Evolutionary conservation across 2,797 vertebrate species (phyloP).

Genomic region (Cryptoprocta ferox): DNA sequence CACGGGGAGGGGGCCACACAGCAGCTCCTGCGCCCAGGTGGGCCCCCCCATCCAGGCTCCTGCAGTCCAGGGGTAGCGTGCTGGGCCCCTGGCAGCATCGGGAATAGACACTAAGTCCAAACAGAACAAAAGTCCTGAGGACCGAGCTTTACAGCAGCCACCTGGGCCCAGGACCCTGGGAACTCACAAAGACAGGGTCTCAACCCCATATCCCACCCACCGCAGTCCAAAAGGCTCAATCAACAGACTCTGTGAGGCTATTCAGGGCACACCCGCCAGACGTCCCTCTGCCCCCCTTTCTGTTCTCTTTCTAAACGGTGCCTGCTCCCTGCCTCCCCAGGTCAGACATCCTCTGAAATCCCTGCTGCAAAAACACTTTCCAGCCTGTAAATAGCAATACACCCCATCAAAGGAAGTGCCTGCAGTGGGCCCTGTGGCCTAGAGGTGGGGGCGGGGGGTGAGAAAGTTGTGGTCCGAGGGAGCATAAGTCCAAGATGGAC

Average conservation of each 20-base stretch:
- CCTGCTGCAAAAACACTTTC: neutral
- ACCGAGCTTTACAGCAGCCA: neutral
- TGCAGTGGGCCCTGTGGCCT: no score
- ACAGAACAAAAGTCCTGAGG: no score
- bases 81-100: no score
- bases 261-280: neutral
- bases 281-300: no score
- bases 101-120: neutral
- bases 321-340: neutral
- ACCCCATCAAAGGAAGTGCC: neutral
- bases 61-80: accelerated
- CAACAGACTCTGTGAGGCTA: neutral
- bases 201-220: no score
- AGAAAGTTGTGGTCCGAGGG: neutral
- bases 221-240: neutral
- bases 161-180: neutral
- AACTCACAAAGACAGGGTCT: neutral
- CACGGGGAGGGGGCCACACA: neutral
- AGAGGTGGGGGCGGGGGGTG: neutral
- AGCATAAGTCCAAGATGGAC: neutral
- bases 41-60: neutral
- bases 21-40: neutral
- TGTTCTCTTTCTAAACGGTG: accelerated
- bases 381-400: neutral
- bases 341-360: neutral